Conservation (phyloP, 2,888 invertebrate species). For the Rhopalosiphum nymphaeae region DNA sequence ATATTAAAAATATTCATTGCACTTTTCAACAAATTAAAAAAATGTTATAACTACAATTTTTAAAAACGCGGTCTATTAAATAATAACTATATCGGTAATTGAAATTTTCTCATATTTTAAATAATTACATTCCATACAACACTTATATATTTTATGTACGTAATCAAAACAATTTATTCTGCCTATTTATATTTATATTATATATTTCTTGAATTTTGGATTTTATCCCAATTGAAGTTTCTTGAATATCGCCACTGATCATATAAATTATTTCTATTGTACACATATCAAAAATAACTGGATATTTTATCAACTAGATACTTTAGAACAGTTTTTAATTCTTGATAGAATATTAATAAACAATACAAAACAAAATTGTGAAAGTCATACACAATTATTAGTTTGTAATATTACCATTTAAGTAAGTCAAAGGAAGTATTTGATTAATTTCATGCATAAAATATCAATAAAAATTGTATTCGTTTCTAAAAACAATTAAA, state of each 20-base stretch:
- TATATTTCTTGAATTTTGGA: neutral
- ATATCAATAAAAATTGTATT: neutral
- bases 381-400: neutral
- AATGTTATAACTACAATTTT: neutral
- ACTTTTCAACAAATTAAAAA: neutral
- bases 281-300: neutral
- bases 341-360: neutral
- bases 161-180: neutral
- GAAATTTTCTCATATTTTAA: neutral
- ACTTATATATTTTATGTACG: neutral
- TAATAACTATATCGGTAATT: neutral
- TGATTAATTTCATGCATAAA: neutral
- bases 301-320: neutral
- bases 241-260: neutral
- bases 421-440: neutral
- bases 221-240: neutral
- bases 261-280: neutral
- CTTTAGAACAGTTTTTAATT: neutral
- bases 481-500: neutral
- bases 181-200: neutral
- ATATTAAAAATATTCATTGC: neutral
- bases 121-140: neutral
- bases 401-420: neutral
- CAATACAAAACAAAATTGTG: neutral
- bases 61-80: neutral